Evolutionary conservation across 1,140 invertebrate species (phyloP), one percentile per base, ranked within the genome.

Genomic region (Orius insidiosus): DNA sequence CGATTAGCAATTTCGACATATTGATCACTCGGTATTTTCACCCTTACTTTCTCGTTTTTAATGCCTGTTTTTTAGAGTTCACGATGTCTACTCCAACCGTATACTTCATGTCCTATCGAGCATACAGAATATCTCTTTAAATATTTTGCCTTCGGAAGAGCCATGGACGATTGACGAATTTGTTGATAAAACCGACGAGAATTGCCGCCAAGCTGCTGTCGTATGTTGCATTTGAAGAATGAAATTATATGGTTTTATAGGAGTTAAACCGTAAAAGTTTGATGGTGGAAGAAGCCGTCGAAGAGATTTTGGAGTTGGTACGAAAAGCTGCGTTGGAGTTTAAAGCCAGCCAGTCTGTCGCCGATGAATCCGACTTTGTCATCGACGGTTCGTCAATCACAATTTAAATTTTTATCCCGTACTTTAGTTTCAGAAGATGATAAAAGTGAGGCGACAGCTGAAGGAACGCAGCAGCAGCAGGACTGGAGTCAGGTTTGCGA

Each of bases 221-320:
- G 76, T 78, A 56, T 63, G 64, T 36, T 36, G n/a, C 3, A 36
- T 5, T 9, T 5, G 3, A 36, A 36, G 9, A n/a, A 9, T 3
- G 9, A 19, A 41, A n/a, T n/a, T n/a, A 5, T 16, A 13, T 5
- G 3, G 15, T 16, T 45, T 48, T 50, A 7, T 47, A 68, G 66
- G 80, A 85, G 59, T 61, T 89, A 11, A 79, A 88, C 58, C 70
- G 80, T 41, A 89, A 90, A 59, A 92, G 85, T 60, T 66, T 81
- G 42, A 88, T 92, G 73, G 77, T 93, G 1, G 87, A 93, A 58
- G 85, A 92, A 63, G 87, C 87, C 0, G 85, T 90, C 0, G 84
- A 89, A 60, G 88, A 94, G 65, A 75, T 94, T 11, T 67, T 94
- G 10, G 76, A 80, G 48, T 65, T 95, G 41, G 80, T 94, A 0